Evolutionary conservation across 2,797 vertebrate species (phyloP).

Genomic region (Eleutherodactylus coqui): DNA sequence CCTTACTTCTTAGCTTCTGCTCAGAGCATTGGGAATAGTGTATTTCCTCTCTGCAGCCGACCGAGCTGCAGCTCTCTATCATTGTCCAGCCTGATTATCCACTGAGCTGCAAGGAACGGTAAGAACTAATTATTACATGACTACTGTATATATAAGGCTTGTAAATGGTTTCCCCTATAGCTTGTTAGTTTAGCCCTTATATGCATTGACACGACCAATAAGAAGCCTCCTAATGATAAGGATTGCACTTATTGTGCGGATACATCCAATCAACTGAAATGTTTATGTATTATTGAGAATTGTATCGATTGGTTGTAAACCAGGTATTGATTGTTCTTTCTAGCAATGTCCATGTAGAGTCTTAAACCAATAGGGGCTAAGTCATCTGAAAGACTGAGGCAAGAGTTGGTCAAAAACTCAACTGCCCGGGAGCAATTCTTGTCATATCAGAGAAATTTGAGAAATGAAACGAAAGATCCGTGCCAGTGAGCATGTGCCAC

Average conservation of each 20-base stretch:
- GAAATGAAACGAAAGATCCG: neutral
- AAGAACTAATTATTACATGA: neutral
- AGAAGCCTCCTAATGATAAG: neutral
- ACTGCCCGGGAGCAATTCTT: no score
- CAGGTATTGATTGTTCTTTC: no score
- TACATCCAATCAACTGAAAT: no score
- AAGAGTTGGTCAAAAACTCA: neutral
- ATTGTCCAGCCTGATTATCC: neutral
- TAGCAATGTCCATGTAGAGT: no score
- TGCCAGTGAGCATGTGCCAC: neutral
- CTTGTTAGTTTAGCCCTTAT: neutral
- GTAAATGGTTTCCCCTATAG: neutral
- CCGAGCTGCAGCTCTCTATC: constrained; percentile 17
- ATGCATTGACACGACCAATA: neutral
- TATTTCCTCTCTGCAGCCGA: neutral
- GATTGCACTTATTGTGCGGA: neutral
- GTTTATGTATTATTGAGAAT: neutral
- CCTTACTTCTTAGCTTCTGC: neutral
- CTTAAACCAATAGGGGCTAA: no score
- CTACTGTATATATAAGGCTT: neutral
- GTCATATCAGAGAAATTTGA: no score
- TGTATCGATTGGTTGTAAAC: neutral
- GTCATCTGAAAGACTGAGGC: no score
- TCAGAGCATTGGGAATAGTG: neutral
- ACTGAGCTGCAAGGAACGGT: constrained; percentile 21